Evolutionary conservation across 2,888 invertebrate genomes (phyloP).

Genomic region (Drosophila imparisetae): DNA sequence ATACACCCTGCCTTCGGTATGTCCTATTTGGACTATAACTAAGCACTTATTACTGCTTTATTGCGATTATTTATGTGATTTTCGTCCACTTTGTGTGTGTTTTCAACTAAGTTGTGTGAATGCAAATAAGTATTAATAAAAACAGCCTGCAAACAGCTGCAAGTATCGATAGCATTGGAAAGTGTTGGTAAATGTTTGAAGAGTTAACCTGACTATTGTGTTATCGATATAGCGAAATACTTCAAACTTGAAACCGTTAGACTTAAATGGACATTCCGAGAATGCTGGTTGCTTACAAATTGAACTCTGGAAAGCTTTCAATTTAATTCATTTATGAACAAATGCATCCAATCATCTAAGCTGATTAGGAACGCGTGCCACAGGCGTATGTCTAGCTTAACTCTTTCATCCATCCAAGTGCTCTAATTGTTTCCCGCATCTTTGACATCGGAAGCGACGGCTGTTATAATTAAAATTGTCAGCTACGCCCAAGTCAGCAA

Average conservation of each 20-base stretch:
- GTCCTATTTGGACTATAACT: not conserved
- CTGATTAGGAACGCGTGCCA: slow-evolving; percentile 49
- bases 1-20: not conserved
- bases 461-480: slow-evolving; percentile 72
- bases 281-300: not conserved
- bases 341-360: slow-evolving; percentile 22
- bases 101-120: slow-evolving; percentile 28
- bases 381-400: slow-evolving; percentile 39
- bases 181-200: slow-evolving; percentile 33
- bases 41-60: slow-evolving; percentile 6
- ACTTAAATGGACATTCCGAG: not conserved
- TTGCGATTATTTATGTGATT: slow-evolving; percentile 10
- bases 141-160: slow-evolving; percentile 52
- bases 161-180: slow-evolving; percentile 22
- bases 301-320: not conserved
- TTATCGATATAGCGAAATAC: slow-evolving; percentile 5
- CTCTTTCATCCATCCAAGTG: slow-evolving; percentile 56
- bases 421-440: slow-evolving; percentile 78
- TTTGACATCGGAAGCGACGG: slow-evolving; percentile 76
- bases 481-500: slow-evolving; percentile 66
- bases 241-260: slow-evolving; percentile 19
- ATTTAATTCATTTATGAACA: slow-evolving; percentile 35
- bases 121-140: slow-evolving; percentile 33
- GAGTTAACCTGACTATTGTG: not conserved
- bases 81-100: slow-evolving; percentile 11